These are phyloP conservation scores for Ernsta delagoae DNA, from an alignment of 2,888 invertebrate genomes.

Conservation along the genomic window DNA sequence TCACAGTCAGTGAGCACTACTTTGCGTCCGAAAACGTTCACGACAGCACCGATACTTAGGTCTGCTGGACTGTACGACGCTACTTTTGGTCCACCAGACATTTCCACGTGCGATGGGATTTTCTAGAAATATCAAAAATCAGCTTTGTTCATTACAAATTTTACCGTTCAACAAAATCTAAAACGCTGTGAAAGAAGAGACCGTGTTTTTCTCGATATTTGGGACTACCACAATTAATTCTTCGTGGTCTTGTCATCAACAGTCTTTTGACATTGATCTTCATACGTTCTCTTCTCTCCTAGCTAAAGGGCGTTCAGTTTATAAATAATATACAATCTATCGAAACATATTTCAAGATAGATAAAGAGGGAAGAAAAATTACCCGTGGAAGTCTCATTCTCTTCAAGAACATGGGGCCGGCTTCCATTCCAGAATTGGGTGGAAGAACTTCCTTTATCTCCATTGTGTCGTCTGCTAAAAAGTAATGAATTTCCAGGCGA, in stretches of 20 bases:
- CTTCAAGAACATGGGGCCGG: slow-evolving; percentile 89
- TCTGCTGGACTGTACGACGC: slow-evolving; percentile 89
- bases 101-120: slow-evolving; percentile 68
- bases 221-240: too few species aligned
- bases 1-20: slow-evolving; percentile 94
- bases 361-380: slow-evolving; percentile 37
- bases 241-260: too few species aligned
- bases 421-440: slow-evolving; percentile 89
- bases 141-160: too few species aligned
- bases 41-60: slow-evolving; percentile 91
- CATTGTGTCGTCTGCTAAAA: slow-evolving; percentile 94
- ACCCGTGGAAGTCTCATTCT: slow-evolving; percentile 92
- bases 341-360: background rate
- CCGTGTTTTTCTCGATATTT: too few species aligned
- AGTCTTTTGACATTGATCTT: too few species aligned
- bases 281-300: too few species aligned
- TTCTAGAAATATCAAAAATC: slow-evolving; percentile 61
- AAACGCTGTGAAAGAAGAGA: too few species aligned
- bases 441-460: slow-evolving; percentile 92
- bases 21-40: slow-evolving; percentile 93
- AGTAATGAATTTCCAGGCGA: slow-evolving; percentile 92
- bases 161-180: too few species aligned
- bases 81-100: slow-evolving; percentile 67
- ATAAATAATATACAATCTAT: background rate
- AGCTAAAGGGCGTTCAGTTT: too few species aligned